These are phyloP conservation scores for Drosophila punjabiensis DNA, from an alignment of 1,140 invertebrate species.

Conservation along the genomic window DNA sequence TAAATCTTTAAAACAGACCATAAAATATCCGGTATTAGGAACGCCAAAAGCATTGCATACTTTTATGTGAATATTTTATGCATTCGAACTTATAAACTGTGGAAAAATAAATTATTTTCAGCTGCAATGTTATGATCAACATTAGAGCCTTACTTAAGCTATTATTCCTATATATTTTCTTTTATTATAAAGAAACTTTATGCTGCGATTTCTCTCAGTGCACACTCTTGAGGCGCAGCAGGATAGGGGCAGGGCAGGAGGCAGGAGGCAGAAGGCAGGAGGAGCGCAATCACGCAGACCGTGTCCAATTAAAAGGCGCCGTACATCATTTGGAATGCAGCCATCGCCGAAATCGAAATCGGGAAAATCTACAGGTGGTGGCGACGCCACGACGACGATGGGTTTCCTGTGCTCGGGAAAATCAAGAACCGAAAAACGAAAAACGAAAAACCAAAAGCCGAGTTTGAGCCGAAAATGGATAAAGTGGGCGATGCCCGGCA, in stretches of 20 bases:
- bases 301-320: constrained; percentile 83
- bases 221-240: constrained; percentile 23
- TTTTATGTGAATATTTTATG: neutral
- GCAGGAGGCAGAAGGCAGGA: constrained; percentile 11
- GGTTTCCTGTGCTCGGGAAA: constrained; percentile 66
- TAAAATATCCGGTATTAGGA: neutral
- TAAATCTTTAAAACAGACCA: neutral
- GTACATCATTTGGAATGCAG: constrained; percentile 79
- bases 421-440: constrained; percentile 15
- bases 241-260: constrained; percentile 9
- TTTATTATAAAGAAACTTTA: neutral
- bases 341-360: constrained; percentile 52
- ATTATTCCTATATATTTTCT: neutral
- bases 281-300: constrained; percentile 73
- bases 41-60: neutral
- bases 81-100: neutral
- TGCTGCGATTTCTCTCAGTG: constrained; percentile 7
- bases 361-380: constrained; percentile 79
- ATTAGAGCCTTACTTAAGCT: neutral
- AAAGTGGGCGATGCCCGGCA: constrained; percentile 20
- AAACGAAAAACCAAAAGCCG: constrained; percentile 10
- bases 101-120: neutral
- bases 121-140: neutral
- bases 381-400: constrained; percentile 36
- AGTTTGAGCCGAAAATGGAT: constrained; percentile 10